A percentile compares a stretch with the other conserved stretches of the same genome.
Conservation (phyloP, 1,140 invertebrate species). For the Penaeus japonicus region DNA sequence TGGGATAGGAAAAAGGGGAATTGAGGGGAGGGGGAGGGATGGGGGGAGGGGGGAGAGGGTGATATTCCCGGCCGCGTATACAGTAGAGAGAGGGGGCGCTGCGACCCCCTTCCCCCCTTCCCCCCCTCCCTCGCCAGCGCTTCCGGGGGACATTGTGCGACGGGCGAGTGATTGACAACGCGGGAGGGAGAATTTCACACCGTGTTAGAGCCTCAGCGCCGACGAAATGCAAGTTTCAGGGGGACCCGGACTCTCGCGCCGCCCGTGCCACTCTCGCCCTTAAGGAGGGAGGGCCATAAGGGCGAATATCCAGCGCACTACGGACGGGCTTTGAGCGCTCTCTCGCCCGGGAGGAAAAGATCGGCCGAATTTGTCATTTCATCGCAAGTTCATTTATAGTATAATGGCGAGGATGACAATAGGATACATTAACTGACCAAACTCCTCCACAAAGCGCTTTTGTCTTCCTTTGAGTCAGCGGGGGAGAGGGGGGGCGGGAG, state of each 20-base stretch:
- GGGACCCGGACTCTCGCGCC: neutral
- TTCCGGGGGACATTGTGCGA: neutral
- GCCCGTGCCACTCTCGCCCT: neutral
- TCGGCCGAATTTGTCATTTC: slow-evolving; percentile 51
- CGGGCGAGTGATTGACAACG: slow-evolving; percentile 37
- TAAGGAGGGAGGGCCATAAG: neutral
- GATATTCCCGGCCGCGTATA: neutral
- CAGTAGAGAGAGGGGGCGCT: neutral
- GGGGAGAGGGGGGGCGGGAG: too few species aligned
- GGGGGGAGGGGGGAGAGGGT: neutral
- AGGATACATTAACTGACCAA: slow-evolving; percentile 55
- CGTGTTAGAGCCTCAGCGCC: slow-evolving; percentile 7
- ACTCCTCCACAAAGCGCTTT: slow-evolving; percentile 50
- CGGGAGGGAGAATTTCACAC: slow-evolving; percentile 45
- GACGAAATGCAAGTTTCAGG: neutral
- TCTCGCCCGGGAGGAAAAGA: neutral
- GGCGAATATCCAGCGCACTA: neutral
- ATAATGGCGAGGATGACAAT: slow-evolving; percentile 53
- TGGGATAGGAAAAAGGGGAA: neutral
- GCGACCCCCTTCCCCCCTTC: neutral
- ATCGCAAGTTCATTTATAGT: slow-evolving; percentile 50
- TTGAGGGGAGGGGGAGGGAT: neutral
- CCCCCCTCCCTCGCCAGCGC: neutral
- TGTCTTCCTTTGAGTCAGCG: slow-evolving; percentile 41
- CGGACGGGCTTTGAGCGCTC: neutral